Conservation (phyloP, 2,888 invertebrate genomes). For the Brachypalpus laphriformis region DNA sequence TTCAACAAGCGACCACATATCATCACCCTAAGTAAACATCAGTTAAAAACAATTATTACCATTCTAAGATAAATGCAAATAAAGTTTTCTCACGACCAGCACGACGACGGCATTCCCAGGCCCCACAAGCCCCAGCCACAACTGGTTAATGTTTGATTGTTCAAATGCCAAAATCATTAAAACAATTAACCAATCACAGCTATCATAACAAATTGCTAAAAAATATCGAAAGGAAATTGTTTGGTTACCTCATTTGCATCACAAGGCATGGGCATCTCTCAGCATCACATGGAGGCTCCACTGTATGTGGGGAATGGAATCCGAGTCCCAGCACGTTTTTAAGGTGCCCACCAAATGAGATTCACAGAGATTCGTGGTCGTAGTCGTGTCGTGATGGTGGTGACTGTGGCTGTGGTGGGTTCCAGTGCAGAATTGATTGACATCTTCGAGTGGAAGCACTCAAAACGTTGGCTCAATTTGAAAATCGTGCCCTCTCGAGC, state of each 20-base stretch:
- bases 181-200: slow-evolving; percentile 72
- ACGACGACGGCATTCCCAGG: slow-evolving; percentile 12
- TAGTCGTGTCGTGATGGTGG: background rate
- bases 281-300: too few species aligned
- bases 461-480: slow-evolving; percentile 73
- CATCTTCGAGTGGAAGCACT: slow-evolving; percentile 72
- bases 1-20: slow-evolving; percentile 6
- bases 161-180: slow-evolving; percentile 56
- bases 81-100: slow-evolving; percentile 48
- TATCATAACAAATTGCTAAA: slow-evolving; percentile 69
- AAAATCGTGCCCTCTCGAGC: slow-evolving; percentile 73
- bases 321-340: slow-evolving; percentile 16
- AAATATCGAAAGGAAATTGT: slow-evolving; percentile 58
- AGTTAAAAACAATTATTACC: slow-evolving; percentile 31
- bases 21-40: slow-evolving; percentile 19
- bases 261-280: background rate
- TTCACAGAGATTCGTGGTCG: background rate
- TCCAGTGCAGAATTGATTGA: slow-evolving; percentile 69
- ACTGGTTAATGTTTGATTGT: slow-evolving; percentile 19
- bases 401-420: background rate
- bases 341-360: slow-evolving; percentile 15
- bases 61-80: slow-evolving; percentile 62
- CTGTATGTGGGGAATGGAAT: background rate
- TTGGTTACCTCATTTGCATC: slow-evolving; percentile 69
- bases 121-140: background rate